These are phyloP conservation scores for Barbus barbus DNA, from an alignment of 2,113 vertebrate genomes.

Conservation along the genomic window DNA sequence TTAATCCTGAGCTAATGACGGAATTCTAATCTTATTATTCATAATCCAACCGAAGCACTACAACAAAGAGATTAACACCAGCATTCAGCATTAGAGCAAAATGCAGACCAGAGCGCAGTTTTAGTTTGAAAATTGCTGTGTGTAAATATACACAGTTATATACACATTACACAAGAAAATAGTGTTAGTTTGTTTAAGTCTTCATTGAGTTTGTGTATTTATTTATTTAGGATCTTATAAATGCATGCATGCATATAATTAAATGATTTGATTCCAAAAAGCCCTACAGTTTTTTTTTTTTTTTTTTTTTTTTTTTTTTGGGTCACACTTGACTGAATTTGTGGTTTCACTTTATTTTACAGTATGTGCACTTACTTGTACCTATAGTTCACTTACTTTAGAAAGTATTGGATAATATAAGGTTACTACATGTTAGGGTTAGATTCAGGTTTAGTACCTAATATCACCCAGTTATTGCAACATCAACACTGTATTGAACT, in stretches of 20 bases:
- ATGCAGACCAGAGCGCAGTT: not conserved
- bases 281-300: not conserved
- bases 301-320: too few species aligned
- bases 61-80: conserved; percentile 32
- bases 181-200: not conserved
- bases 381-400: too few species aligned
- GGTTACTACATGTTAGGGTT: not conserved
- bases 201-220: not conserved
- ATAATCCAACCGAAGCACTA: conserved; percentile 30
- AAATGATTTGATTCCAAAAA: not conserved
- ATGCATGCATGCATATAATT: not conserved
- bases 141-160: not conserved
- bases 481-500: not conserved
- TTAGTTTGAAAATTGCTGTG: not conserved
- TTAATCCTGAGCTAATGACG: conserved; percentile 24
- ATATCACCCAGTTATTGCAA: not conserved
- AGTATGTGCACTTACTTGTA: not conserved
- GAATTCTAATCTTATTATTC: conserved; percentile 40
- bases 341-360: not conserved
- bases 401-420: not conserved
- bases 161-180: not conserved
- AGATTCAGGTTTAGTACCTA: not conserved
- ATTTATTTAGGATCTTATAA: not conserved
- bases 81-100: conserved; percentile 3
- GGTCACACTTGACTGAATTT: not conserved